phyloP scores from a whole-genome alignment of 2,797 vertebrate genomes.

The Characodon lateralis region DNA sequence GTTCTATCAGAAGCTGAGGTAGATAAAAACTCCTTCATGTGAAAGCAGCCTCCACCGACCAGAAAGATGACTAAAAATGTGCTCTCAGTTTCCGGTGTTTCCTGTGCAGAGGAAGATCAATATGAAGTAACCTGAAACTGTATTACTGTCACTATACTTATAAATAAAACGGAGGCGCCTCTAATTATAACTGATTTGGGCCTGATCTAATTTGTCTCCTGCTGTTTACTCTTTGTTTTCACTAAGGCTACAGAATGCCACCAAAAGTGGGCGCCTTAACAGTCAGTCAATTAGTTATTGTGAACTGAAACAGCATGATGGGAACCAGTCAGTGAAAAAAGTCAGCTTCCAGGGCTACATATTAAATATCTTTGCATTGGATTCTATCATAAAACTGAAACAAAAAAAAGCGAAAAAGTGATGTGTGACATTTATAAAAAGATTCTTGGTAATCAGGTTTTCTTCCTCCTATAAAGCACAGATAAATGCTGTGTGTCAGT shows the following conservation, averaged over 20 bases:
- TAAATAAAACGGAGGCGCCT: neutral
- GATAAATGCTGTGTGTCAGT: neutral
- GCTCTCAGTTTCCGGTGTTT: neutral
- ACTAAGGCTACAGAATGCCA: slow-evolving; percentile 2
- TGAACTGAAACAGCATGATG: neutral
- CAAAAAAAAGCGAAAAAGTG: neutral
- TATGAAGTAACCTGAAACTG: neutral
- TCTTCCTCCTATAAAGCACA: neutral
- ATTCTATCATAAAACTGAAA: neutral
- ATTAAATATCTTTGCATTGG: neutral
- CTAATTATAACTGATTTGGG: neutral
- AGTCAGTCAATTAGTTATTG: slow-evolving; percentile 29
- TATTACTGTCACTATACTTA: neutral
- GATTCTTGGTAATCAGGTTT: neutral
- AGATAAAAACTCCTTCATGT: neutral
- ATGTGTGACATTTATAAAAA: neutral
- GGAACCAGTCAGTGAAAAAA: neutral
- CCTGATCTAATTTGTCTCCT: slow-evolving; percentile 15
- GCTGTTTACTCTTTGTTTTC: slow-evolving; percentile 13
- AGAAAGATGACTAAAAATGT: neutral
- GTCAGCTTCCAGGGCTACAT: slow-evolving; percentile 1
- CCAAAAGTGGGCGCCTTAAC: slow-evolving; percentile 15
- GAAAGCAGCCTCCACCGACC: neutral
- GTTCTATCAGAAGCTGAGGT: neutral
- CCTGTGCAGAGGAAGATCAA: neutral